A percentile compares a stretch with the other conserved stretches of the same genome.
Conservation (phyloP, 2,797 vertebrate genomes). For the Hipposideros larvatus region DNA sequence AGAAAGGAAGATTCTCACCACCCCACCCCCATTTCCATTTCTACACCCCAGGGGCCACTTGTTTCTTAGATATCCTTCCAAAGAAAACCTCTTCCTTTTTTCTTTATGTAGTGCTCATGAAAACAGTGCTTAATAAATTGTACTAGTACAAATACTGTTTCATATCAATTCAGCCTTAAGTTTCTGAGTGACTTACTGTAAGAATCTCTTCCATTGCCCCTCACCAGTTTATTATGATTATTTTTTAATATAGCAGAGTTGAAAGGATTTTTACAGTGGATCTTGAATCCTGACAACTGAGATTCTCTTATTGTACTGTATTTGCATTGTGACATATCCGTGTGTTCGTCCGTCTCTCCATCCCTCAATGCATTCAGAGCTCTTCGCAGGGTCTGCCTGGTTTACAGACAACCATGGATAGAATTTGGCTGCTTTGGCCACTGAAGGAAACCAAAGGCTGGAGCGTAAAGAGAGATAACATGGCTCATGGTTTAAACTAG, state of each 20-base stretch:
- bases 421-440: not conserved
- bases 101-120: not conserved
- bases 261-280: not conserved
- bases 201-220: not conserved
- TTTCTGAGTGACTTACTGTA: not conserved
- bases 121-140: not conserved
- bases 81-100: not conserved
- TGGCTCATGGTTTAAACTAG: not conserved
- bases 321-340: not conserved
- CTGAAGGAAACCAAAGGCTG: not conserved
- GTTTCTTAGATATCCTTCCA: not conserved
- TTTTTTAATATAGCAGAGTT: not conserved
- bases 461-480: not conserved
- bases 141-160: not conserved
- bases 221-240: not conserved
- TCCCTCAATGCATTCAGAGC: not conserved
- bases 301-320: not conserved
- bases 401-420: not conserved
- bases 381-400: not conserved
- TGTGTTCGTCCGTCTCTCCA: fast-evolving
- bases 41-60: not conserved
- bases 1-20: not conserved
- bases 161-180: not conserved
- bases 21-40: not conserved
- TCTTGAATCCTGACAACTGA: not conserved